phyloP scores from a whole-genome alignment of 23 tunicate species.

The Trididemnum miniatum region DNA sequence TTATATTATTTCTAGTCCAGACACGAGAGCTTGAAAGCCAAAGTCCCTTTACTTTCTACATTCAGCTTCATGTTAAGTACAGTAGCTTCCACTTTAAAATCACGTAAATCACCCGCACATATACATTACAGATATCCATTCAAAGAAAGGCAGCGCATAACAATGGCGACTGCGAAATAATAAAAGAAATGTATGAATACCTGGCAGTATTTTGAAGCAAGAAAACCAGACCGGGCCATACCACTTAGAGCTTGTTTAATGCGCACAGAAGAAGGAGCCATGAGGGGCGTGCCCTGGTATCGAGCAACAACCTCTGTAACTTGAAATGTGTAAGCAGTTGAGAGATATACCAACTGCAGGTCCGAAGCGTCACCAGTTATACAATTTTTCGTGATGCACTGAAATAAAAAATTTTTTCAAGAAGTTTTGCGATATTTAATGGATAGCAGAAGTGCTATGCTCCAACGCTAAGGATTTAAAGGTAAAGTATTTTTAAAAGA shows the following conservation, averaged over 20 bases:
- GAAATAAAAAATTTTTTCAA: not conserved
- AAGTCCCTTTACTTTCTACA: too few species aligned
- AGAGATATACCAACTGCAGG: constrained; percentile 28
- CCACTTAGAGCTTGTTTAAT: constrained; percentile 43
- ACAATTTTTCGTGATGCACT: constrained; percentile 34
- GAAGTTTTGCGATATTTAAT: not conserved
- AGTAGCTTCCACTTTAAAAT: too few species aligned
- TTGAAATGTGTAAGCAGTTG: constrained; percentile 58
- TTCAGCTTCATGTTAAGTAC: too few species aligned
- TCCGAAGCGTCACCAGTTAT: not conserved
- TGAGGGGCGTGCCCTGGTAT: constrained; percentile 40
- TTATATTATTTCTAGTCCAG: too few species aligned
- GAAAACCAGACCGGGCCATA: constrained; percentile 28
- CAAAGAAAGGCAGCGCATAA: too few species aligned
- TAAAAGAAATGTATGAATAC: not conserved
- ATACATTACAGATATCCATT: too few species aligned
- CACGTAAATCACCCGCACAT: too few species aligned
- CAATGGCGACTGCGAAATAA: too few species aligned
- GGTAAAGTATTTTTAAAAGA: not conserved
- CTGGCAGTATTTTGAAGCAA: not conserved
- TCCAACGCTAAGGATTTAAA: not conserved
- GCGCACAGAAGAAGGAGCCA: constrained; percentile 66
- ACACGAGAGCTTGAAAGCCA: too few species aligned
- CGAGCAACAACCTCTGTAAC: constrained; percentile 44
- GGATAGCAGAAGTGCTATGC: too few species aligned